phyloP scores from a whole-genome alignment of 2,888 invertebrate species.

The Byasa hedistus region DNA sequence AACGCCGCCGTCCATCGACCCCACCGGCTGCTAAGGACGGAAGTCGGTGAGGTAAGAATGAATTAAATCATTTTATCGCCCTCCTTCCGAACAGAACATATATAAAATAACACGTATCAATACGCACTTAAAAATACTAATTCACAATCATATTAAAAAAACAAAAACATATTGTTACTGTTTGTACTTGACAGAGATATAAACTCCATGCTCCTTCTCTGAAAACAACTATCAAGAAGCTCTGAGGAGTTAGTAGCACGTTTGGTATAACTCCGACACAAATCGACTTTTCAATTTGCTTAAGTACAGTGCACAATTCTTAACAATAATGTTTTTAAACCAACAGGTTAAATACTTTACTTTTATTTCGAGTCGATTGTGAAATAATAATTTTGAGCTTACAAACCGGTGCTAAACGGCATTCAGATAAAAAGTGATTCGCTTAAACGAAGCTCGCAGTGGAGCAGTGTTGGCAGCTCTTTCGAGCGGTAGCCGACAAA shows the following conservation, averaged over 20 bases:
- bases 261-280: too few species aligned
- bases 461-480: constrained; percentile 37
- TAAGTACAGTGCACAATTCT: too few species aligned
- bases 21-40: constrained; percentile 16
- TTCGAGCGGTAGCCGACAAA: constrained; percentile 52
- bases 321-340: too few species aligned
- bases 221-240: too few species aligned
- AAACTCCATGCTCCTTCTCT: too few species aligned
- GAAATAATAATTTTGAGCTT: constrained; percentile 6
- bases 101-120: constrained; percentile 11
- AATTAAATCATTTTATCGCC: constrained; percentile 26
- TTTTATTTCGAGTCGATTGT: neutral
- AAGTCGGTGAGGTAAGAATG: constrained; percentile 21
- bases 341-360: too few species aligned
- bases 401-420: constrained; percentile 28
- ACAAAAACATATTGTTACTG: too few species aligned
- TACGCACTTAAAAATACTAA: neutral
- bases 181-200: too few species aligned
- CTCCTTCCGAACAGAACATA: constrained; percentile 17
- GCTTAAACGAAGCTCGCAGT: constrained; percentile 29
- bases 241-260: too few species aligned
- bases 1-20: constrained; percentile 27
- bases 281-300: too few species aligned
- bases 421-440: constrained; percentile 32
- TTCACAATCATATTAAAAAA: neutral